Evolutionary conservation across 2,888 invertebrate genomes (phyloP), one percentile per base, ranked within the genome.

Genomic region (Cryptus armator): DNA sequence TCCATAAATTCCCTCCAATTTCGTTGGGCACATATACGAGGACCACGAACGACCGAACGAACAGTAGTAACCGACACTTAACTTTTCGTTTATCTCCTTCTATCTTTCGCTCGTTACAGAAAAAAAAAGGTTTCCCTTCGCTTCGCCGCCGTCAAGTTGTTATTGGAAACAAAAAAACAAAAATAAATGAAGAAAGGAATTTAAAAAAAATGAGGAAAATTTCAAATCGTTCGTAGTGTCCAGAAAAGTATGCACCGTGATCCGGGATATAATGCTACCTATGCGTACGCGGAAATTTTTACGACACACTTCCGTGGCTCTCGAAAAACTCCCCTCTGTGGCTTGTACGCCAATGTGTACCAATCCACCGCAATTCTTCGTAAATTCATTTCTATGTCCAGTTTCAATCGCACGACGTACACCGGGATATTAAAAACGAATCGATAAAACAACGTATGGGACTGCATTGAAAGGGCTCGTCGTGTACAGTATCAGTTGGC

Each of bases 1-100:
- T 79, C 64, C 71, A 71, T 79, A 71, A 79, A 79, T 79, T 79
- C 79, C 71, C 79, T 79, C 71, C 79, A 79, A 79, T 79, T 79
- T 79, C 71, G 64, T 71, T 37, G 37, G 79, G 14, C 29, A 46
- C 62, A 48, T 29, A 66, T 29, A 66, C 16, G 16, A 14, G 51
- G 51, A 66, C 32, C 32, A 66, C 51, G 48, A 51, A 68, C 46
- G 37, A 37, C 37, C 37, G 37, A 37, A 37, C 37, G 37, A 37
- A 37, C 37, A 37, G 37, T 37, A 37, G 37, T 37, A 9, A 37
- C 37, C 37, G 9, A 68, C 70, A n/a, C 70, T 51, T 29, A 44
- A 7, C 37, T 32, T 70, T 51, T 24, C 51, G 19, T 24, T 24
- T 4, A 43, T 70, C 59, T 53, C 12, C 16, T 32, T 46, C 32